Conservation (phyloP, 2,888 invertebrate species). For the Acleris emargana region DNA sequence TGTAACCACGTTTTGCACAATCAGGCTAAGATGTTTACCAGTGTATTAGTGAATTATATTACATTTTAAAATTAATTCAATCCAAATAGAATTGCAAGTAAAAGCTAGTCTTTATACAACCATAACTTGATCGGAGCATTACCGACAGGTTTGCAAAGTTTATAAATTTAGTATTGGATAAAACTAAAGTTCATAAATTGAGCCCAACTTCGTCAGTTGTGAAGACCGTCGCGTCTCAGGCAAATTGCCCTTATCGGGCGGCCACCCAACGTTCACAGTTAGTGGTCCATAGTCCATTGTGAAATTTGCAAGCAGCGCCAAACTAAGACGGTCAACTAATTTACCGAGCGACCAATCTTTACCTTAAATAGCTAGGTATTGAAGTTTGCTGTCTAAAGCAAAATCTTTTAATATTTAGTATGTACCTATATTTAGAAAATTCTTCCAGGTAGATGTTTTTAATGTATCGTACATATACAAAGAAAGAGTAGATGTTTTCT, state of each 20-base stretch:
- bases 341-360: constrained; percentile 62
- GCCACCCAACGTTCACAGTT: constrained; percentile 62
- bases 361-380: constrained; percentile 48
- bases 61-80: too few relatives aligned
- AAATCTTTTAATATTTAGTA: constrained; percentile 6
- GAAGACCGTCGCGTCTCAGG: constrained; percentile 50
- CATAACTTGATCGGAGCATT: not conserved
- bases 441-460: too few relatives aligned
- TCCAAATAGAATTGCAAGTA: too few relatives aligned
- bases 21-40: too few relatives aligned
- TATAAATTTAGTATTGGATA: constrained; percentile 47
- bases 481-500: too few relatives aligned
- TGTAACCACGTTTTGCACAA: too few relatives aligned
- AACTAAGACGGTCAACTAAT: constrained; percentile 65
- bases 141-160: not conserved
- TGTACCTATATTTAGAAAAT: too few relatives aligned
- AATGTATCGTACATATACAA: too few relatives aligned
- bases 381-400: constrained; percentile 18
- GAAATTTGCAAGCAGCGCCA: constrained; percentile 54
- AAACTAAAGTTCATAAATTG: constrained; percentile 55
- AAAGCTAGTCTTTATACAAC: too few relatives aligned
- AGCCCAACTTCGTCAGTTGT: constrained; percentile 48
- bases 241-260: constrained; percentile 65
- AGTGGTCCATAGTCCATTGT: constrained; percentile 63
- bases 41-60: too few relatives aligned